Evolutionary conservation across 1,140 invertebrate genomes (phyloP), one percentile per base, ranked within the genome.

Genomic region (Papilio xuthus): DNA sequence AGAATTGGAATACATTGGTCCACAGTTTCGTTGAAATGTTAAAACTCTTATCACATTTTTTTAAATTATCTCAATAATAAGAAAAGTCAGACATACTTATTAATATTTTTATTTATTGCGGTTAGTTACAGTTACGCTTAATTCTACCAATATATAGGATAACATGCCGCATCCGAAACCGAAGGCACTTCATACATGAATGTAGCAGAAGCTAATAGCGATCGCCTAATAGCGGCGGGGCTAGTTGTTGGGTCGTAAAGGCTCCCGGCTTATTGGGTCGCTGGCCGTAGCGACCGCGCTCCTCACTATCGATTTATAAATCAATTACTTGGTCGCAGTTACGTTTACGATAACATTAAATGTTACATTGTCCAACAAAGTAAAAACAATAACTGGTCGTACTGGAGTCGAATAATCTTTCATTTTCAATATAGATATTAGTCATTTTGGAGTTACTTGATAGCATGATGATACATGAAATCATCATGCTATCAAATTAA

Each of bases 161-260:
- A 47, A 79, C 44, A 75, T 82, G 71, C 83, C 88, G 26, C 79
- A 84, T 89, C 89, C 73, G 73, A 56, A 83, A 88, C 88, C 78
- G 63, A 56, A 26, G n/a, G 32, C 67, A 32, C 4, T 79, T 80
- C 71, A 10, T 10, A 77, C 47, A 78, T 82, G 75, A 23, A 3
- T 47, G 79, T 81, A 70, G 41, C 80, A 69, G 42, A 80, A 87
- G 84, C 86, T 91, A 90, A 92, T 91, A 91, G 89, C 86, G 89
- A 92, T 92, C 89, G 86, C 84, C 87, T 90, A 91, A 90, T 91
- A 90, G 89, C 85, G 82, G 84, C 78, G 78, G 84, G 85, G 87
- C 84, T 86, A 89, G 89, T 90, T 90, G 87, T 87, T 78, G 86
- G 79, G 84, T 90, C 89, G 86, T 92, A 92, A 91, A 91, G 83